Conservation (phyloP, 2,797 vertebrate genomes). For the Coracias cyanogaster region DNA sequence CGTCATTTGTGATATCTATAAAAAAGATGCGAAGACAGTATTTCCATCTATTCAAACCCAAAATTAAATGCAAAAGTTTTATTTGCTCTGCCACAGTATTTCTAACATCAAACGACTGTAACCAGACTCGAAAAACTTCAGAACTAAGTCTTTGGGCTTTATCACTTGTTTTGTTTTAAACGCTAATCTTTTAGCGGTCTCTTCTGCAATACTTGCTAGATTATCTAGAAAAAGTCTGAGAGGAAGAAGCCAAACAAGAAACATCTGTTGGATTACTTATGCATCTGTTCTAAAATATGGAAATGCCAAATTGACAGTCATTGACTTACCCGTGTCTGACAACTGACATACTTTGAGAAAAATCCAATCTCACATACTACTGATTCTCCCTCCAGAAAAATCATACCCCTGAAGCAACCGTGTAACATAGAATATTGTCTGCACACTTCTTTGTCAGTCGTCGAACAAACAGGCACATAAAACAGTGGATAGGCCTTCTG, state of each 20-base stretch:
- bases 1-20: conserved; percentile 22
- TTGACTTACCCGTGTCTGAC: not conserved
- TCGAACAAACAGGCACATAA: not conserved
- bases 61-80: not conserved
- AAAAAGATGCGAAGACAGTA: rapidly evolving
- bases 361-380: not conserved
- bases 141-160: not conserved
- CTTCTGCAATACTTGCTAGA: not conserved
- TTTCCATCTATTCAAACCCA: not conserved
- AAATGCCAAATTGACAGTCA: not conserved
- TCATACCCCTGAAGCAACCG: not conserved
- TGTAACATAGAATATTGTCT: not conserved
- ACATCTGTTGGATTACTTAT: not conserved
- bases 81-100: not conserved
- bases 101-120: not conserved
- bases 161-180: not conserved
- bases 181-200: not conserved
- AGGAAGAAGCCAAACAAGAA: not conserved
- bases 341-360: not conserved
- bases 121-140: not conserved
- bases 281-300: not conserved
- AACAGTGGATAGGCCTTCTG: not conserved
- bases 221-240: not conserved
- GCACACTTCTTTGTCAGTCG: not conserved
- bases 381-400: not conserved